Evolutionary conservation across 2,888 invertebrate genomes (phyloP).

Genomic region (Palloptera scutellata): DNA sequence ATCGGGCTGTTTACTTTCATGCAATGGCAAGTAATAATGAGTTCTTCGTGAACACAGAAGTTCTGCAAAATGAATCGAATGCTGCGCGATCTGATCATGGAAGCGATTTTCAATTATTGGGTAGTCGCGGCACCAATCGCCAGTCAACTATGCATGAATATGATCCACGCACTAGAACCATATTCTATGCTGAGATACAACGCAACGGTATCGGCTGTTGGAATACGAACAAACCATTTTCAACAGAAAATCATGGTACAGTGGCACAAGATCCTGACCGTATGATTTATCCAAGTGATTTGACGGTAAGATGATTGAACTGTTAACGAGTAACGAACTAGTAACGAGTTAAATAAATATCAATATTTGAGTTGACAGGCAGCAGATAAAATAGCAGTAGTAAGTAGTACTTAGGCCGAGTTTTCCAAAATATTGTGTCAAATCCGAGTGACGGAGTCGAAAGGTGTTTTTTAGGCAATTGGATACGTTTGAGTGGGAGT

Average conservation of each 20-base stretch:
- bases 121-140: conserved; percentile 71
- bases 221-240: conserved; percentile 68
- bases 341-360: too few relatives aligned
- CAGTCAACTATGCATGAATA: conserved; percentile 77
- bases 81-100: conserved; percentile 67
- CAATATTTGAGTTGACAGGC: too few relatives aligned
- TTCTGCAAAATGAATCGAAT: conserved; percentile 68
- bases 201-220: conserved; percentile 79
- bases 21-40: conserved; percentile 77
- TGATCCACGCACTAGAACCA: conserved; percentile 69
- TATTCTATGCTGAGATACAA: conserved; percentile 77
- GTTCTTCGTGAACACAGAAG: conserved; percentile 74
- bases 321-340: too few relatives aligned
- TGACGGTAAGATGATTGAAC: conserved; percentile 61
- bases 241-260: conserved; percentile 66
- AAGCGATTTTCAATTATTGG: conserved; percentile 69
- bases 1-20: conserved; percentile 77
- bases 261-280: conserved; percentile 69
- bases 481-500: too few relatives aligned
- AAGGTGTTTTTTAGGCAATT: too few relatives aligned
- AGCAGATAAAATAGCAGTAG: too few relatives aligned
- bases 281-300: conserved; percentile 78
- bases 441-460: too few relatives aligned
- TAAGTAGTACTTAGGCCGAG: too few relatives aligned
- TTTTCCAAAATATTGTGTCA: too few relatives aligned